Percentiles rank a stretch among this genome's conserved stretches.
Evolutionary conservation across 2,888 invertebrate species (phyloP).

Genomic region (Syrphus vitripennis): DNA sequence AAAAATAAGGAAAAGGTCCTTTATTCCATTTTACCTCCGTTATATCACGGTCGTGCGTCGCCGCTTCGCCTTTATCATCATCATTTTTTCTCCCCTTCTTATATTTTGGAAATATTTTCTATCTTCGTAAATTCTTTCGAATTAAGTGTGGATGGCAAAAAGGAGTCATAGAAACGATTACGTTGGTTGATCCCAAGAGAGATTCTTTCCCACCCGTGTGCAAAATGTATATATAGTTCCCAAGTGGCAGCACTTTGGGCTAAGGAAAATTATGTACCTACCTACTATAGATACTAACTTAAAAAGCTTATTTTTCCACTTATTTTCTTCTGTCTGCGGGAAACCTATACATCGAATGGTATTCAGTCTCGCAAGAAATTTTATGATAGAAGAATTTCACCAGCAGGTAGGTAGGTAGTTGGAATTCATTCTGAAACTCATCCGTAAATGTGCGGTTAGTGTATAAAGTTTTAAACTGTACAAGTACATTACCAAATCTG

Average conservation of each 20-base stretch:
- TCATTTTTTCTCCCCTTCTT: constrained; percentile 33
- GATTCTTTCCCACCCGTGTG: constrained; percentile 48
- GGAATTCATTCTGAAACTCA: too few species aligned
- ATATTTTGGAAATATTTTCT: constrained; percentile 48
- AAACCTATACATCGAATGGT: neutral
- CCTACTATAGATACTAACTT: too few species aligned
- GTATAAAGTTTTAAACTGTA: too few species aligned
- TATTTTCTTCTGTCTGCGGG: neutral
- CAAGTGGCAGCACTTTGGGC: constrained; percentile 7
- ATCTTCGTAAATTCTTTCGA: constrained; percentile 67
- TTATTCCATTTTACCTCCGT: constrained; percentile 54
- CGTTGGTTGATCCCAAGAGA: constrained; percentile 74
- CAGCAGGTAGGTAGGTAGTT: too few species aligned
- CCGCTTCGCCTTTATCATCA: neutral
- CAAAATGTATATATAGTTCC: constrained; percentile 44
- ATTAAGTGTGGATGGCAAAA: constrained; percentile 72
- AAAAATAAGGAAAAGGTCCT: constrained; percentile 15
- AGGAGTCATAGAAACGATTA: constrained; percentile 74
- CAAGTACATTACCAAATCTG: too few species aligned
- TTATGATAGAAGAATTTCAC: neutral
- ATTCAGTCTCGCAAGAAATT: neutral
- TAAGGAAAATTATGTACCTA: constrained; percentile 7
- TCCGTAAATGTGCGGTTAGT: too few species aligned
- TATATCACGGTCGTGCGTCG: neutral
- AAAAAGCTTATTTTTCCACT: constrained; percentile 31